Evolutionary conservation across 2,113 vertebrate genomes (phyloP), one percentile per base, ranked within the genome.

Genomic region (Atherinomorus stipes): DNA sequence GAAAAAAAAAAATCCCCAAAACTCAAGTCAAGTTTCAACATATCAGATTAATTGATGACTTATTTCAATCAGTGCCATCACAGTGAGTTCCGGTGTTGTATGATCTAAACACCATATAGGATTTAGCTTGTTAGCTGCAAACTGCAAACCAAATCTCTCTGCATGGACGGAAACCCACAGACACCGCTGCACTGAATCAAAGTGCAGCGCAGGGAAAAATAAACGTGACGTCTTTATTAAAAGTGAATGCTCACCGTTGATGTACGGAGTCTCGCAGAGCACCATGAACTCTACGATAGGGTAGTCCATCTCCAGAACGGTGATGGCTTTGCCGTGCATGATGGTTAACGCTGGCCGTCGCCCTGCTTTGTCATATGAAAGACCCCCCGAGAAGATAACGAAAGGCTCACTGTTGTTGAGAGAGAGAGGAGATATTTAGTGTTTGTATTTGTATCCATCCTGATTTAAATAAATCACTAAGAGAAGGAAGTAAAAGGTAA

Each of bases 321-420:
- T 98, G 89, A 99, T 97, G 76, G 97, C 96, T 88, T 99, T 99
- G 81, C 98, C 97, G 82, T 99, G 98, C 97, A 99, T 99, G 89
- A 99, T 99, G 75, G 98, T 99, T 87, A 99, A 91, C 63, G 97
- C 96, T 22, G 96, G 96, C 88, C 96, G 95, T 85, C 96, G 94
- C 71, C 96, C 96, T 18, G 96, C 94, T 81, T 99, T 99, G 91
- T 99, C 98, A 62, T 98, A 99, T 1, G 97, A 97, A 66, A 99
- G 76, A 50, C 98, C 98, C 42, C 98, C 98, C 71, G 97, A 99
- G 94, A 99, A 99, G 89, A 99, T 93, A 71, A 98, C 93, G 84
- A 99, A 99, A 53, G 98, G 96, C 64, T 99, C 98, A 63, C 97
- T 99, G 86, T 83, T 75, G 74, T 21, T 47, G 44, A 79, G 4